phyloP scores from a whole-genome alignment of 2,113 vertebrate species.

The Pollimyrus isidori region DNA sequence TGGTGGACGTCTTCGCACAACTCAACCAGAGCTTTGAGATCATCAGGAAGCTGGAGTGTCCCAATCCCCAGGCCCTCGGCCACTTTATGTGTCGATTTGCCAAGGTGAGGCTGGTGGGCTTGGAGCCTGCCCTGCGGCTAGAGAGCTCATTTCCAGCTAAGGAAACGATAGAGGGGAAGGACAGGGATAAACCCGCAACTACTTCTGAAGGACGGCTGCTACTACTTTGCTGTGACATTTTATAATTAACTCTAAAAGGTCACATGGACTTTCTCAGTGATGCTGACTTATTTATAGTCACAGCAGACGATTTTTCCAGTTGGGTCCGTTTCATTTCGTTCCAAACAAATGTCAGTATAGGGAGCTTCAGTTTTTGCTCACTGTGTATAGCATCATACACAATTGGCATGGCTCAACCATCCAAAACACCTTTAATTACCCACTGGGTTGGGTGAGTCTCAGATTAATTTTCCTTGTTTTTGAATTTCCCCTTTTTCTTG shows the following conservation, averaged over 20 bases:
- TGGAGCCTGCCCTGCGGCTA: not conserved
- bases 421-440: not conserved
- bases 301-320: not conserved
- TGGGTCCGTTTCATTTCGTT: not conserved
- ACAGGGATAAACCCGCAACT: not conserved
- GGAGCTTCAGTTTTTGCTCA: not conserved
- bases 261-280: not conserved
- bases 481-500: not conserved
- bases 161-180: not conserved
- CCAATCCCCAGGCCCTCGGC: conserved; percentile 91
- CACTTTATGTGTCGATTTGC: conserved; percentile 97
- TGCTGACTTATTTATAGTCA: conserved; percentile 16
- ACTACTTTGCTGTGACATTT: conserved; percentile 9
- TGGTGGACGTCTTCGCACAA: conserved; percentile 97
- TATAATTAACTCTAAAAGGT: conserved; percentile 19
- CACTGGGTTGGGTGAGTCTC: not conserved
- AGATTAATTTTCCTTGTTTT: not conserved
- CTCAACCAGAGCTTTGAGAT: conserved; percentile 99
- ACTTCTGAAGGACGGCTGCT: not conserved
- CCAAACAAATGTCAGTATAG: not conserved
- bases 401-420: not conserved
- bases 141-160: not conserved
- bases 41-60: conserved; percentile 95
- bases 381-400: not conserved
- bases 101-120: conserved; percentile 66